Base-by-base conservation (phyloP, 1,140 invertebrate species). In the Cyclina sinensis region DNA sequence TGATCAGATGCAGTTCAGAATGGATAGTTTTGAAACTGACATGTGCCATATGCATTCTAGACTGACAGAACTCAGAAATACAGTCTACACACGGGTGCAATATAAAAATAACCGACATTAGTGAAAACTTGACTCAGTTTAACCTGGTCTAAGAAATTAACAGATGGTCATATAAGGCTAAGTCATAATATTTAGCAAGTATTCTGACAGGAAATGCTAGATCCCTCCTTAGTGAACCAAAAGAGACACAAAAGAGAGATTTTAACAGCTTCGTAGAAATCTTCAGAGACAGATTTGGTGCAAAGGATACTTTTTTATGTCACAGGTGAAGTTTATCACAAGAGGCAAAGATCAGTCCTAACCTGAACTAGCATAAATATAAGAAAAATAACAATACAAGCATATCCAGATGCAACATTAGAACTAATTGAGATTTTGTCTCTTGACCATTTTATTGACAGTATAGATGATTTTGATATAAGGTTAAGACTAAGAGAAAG, bases 81-180 rank as follows among this genome's bases (percentile, higher is more conserved):
- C n/a, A n/a, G n/a, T n/a, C n/a, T n/a, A n/a, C n/a, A n/a, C n/a
- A n/a, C n/a, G n/a, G n/a, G n/a, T n/a, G n/a, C n/a, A n/a, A n/a
- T n/a, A n/a, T n/a, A n/a, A n/a, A n/a, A n/a, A n/a, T n/a, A n/a
- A n/a, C 76, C 3, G 84, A 86, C 39, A 54, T 78, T 16, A 74
- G 76, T 57, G 84, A 86, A 46, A 79, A 86, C 68, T 48, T 86
- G 32, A 79, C 84, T 4, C 84, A 79, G n/a, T 86, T 86, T 32
- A 79, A 65, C 39, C 43, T 86, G 2, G 9, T 65, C 0, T 30
- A 73, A 32, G 84, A 86, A 48, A 30, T 79, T 32, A 86, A 86
- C 32, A 14, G 54, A 12, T 86, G 73, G 84, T n/a, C 5, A 7
- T 65, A 81, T 39, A 11, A 57, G 21, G n/a, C 39, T 0, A 81